Conservation (phyloP, 2,888 invertebrate genomes). For the Lochmaea crataegi region DNA sequence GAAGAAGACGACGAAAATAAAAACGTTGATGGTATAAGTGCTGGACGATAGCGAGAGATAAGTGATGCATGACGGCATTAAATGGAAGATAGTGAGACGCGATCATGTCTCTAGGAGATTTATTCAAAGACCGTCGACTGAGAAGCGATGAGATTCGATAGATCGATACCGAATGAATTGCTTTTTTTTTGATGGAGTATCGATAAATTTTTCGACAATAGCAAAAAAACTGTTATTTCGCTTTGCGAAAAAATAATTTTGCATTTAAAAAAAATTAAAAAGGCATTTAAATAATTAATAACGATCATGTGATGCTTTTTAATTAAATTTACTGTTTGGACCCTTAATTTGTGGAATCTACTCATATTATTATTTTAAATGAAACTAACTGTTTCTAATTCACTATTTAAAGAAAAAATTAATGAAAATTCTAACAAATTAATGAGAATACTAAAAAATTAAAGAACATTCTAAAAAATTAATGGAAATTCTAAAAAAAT, state of each 20-base stretch:
- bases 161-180: slow-evolving; percentile 28
- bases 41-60: slow-evolving; percentile 21
- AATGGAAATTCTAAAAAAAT: too few species aligned
- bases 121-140: slow-evolving; percentile 27
- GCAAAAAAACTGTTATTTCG: slow-evolving; percentile 21
- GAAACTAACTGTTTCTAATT: too few species aligned
- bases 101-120: slow-evolving; percentile 34
- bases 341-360: too few species aligned
- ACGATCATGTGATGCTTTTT: too few species aligned
- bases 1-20: not conserved
- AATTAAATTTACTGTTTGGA: too few species aligned
- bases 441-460: too few species aligned
- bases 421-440: too few species aligned
- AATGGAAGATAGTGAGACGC: slow-evolving; percentile 36
- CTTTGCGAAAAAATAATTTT: not conserved
- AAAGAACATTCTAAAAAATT: too few species aligned
- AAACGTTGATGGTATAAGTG: slow-evolving; percentile 18
- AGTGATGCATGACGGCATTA: slow-evolving; percentile 37
- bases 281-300: too few species aligned
- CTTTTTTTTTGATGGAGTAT: slow-evolving; percentile 8
- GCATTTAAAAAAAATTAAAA: too few species aligned
- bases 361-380: too few species aligned
- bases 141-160: slow-evolving; percentile 21
- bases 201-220: slow-evolving; percentile 25
- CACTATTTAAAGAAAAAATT: too few species aligned